Evolutionary conservation across 1,140 invertebrate species (phyloP).

Genomic region (Hydropsyche tenuis): DNA sequence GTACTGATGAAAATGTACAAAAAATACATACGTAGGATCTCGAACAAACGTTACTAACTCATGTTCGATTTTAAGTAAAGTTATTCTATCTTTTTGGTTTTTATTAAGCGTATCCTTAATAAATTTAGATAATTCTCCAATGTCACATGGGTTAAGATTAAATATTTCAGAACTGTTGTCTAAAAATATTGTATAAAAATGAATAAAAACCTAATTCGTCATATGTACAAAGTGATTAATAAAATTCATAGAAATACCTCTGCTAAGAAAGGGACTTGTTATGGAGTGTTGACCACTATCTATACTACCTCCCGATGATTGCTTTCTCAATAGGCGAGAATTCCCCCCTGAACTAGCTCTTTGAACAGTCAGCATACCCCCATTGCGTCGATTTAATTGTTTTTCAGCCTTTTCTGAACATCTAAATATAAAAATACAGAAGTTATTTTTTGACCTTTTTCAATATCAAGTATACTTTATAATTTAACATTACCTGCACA

Average conservation of each 20-base stretch:
- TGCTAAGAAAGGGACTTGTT: conserved; percentile 42
- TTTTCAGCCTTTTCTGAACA: conserved; percentile 3
- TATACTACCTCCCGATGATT: conserved; percentile 46
- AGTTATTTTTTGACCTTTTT: too few relatives aligned
- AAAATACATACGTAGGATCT: conserved; percentile 72
- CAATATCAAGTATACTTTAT: too few relatives aligned
- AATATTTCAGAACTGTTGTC: conserved; percentile 82
- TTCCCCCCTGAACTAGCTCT: conserved; percentile 41
- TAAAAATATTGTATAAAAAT: conserved; percentile 56
- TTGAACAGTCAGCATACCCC: conserved; percentile 41
- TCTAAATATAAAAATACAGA: conserved; percentile 1
- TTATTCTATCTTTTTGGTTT: conserved; percentile 84
- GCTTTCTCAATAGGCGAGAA: conserved; percentile 42
- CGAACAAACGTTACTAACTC: conserved; percentile 84
- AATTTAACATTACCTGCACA: conserved; percentile 8
- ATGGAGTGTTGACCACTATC: conserved; percentile 46
- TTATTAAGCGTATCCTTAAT: conserved; percentile 91
- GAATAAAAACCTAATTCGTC: neutral
- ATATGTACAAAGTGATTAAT: neutral
- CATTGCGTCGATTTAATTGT: conserved; percentile 1
- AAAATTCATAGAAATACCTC: conserved; percentile 33
- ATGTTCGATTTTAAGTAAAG: conserved; percentile 86
- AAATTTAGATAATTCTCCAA: conserved; percentile 84
- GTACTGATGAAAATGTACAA: conserved; percentile 1
- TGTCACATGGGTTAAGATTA: conserved; percentile 74